A percentile compares a stretch with the other conserved stretches of the same genome.
phyloP scores from a whole-genome alignment of 2,797 vertebrate genomes.

The Cryptoblepharus egeriae region DNA sequence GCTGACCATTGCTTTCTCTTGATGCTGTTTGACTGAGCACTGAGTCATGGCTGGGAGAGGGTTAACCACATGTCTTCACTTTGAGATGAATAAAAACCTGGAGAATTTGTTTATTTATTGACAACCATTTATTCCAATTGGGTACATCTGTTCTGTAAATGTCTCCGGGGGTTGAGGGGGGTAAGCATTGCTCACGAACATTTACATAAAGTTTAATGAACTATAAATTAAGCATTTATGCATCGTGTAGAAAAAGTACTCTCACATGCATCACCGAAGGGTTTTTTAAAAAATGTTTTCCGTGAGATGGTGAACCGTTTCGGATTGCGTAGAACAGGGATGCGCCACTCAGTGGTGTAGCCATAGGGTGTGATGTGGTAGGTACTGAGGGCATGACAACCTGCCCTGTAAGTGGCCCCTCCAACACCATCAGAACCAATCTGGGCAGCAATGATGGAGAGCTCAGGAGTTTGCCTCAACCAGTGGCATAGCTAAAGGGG shows the following conservation, averaged over 20 bases:
- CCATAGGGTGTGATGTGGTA: no score
- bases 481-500: no score
- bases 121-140: conserved; percentile 67
- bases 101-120: conserved; percentile 58
- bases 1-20: conserved; percentile 43
- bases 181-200: conserved; percentile 18
- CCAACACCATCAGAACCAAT: no score
- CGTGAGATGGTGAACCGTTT: not conserved
- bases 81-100: not conserved
- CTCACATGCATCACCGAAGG: conserved; percentile 36
- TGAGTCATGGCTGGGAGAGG: conserved; percentile 29
- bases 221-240: conserved; percentile 67
- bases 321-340: not conserved
- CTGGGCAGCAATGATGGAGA: no score
- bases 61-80: conserved; percentile 42
- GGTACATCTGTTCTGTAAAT: conserved; percentile 60
- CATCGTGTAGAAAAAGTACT: conserved; percentile 54
- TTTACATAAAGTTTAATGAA: conserved; percentile 68
- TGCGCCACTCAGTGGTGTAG: not conserved
- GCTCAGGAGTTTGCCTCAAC: no score
- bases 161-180: conserved; percentile 19
- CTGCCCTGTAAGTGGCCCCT: no score
- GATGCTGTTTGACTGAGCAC: conserved; percentile 13
- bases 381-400: no score
- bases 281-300: not conserved